Conservation (phyloP, 2,888 invertebrate species). For the Acleris cristana region DNA sequence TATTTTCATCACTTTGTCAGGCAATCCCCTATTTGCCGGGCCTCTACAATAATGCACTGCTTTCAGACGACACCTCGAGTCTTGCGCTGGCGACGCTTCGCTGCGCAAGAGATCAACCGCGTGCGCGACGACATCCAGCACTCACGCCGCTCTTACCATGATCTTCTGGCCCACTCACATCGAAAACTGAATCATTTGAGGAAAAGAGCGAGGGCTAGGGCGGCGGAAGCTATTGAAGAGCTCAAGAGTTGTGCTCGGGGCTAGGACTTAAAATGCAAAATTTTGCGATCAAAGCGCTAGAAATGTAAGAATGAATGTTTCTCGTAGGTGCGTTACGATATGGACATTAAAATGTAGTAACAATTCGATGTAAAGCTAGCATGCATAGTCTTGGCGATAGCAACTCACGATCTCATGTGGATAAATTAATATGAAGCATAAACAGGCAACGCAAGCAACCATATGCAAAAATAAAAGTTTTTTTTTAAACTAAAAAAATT, state of each 20-base stretch:
- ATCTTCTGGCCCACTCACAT: constrained; percentile 64
- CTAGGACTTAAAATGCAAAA: background rate
- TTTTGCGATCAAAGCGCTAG: no score
- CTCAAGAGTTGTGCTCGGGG: constrained; percentile 51
- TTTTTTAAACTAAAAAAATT: no score
- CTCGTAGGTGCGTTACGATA: no score
- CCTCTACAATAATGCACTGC: background rate
- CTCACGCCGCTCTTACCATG: constrained; percentile 63
- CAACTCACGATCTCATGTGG: no score
- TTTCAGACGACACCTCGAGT: constrained; percentile 61
- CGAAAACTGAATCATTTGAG: constrained; percentile 61
- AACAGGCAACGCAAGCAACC: no score
- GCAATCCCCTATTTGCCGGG: no score
- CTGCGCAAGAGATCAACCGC: constrained; percentile 64
- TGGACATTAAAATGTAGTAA: no score
- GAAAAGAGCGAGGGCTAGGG: constrained; percentile 51
- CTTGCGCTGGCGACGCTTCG: constrained; percentile 68
- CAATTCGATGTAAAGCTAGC: no score
- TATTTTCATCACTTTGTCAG: background rate
- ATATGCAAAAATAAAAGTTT: no score
- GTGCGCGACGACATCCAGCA: constrained; percentile 68
- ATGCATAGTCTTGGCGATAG: no score
- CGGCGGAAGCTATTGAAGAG: constrained; percentile 42
- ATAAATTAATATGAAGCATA: no score
- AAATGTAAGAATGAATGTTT: no score